A percentile compares a stretch with the other conserved stretches of the same genome.
phyloP scores from a whole-genome alignment of 2,888 invertebrate genomes.

The Pristionchus mayeri region DNA sequence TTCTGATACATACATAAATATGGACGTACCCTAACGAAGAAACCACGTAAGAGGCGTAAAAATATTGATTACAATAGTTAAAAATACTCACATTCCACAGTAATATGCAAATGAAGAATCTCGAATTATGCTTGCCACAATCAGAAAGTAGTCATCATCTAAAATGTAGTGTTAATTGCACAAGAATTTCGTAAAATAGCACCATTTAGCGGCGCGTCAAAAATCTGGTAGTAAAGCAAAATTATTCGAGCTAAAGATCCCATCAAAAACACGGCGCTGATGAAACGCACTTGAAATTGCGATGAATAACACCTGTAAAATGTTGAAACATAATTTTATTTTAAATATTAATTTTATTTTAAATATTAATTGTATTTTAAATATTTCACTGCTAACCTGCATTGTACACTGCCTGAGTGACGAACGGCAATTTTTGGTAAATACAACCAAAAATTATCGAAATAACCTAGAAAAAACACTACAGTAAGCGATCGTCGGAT shows the following conservation, averaged over 20 bases:
- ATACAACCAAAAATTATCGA: too few relatives aligned
- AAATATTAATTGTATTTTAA: too few relatives aligned
- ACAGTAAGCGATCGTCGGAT: too few relatives aligned
- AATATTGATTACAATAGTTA: too few relatives aligned
- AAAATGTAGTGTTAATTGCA: too few relatives aligned
- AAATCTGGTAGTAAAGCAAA: neutral
- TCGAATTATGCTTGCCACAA: neutral
- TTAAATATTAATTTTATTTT: too few relatives aligned
- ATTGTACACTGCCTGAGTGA: neutral
- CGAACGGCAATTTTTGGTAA: too few relatives aligned
- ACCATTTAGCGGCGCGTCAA: neutral
- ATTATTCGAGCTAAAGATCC: neutral
- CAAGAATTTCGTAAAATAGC: too few relatives aligned
- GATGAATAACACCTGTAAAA: neutral
- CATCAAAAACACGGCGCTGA: neutral
- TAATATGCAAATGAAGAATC: neutral
- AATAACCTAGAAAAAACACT: too few relatives aligned
- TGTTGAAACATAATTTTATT: neutral
- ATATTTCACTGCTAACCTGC: neutral
- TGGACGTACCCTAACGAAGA: too few relatives aligned
- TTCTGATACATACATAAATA: too few relatives aligned
- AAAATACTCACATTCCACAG: neutral
- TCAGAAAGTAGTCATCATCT: neutral
- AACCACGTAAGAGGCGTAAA: too few relatives aligned
- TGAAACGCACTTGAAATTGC: neutral